A percentile compares a stretch with the other conserved stretches of the same genome.
Conservation (phyloP, 2,113 vertebrate species). For the Cavia aperea region DNA sequence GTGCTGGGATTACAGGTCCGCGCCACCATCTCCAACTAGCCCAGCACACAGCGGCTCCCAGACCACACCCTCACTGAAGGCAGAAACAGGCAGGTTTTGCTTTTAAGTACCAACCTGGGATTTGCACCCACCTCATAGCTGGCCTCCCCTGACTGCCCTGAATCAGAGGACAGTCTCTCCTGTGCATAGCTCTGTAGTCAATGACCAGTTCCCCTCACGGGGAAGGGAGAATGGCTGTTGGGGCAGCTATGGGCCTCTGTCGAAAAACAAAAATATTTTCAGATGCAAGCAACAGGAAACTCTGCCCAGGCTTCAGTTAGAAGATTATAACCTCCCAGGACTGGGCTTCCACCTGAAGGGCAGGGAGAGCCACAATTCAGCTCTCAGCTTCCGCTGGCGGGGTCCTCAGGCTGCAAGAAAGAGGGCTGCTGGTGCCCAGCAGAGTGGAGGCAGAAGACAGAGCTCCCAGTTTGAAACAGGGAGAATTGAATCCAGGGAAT, state of each 20-base stretch:
- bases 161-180: not conserved
- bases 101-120: not conserved
- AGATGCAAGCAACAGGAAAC: not conserved
- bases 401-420: not conserved
- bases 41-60: rapidly evolving
- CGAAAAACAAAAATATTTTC: not conserved
- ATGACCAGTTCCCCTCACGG: not conserved
- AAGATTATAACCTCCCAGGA: not conserved
- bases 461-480: not conserved
- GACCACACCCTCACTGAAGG: not conserved
- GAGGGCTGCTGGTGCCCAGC: not conserved
- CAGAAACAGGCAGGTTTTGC: not conserved
- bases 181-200: not conserved
- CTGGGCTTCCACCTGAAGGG: not conserved
- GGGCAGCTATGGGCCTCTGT: not conserved
- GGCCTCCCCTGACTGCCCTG: not conserved
- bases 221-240: not conserved
- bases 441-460: not conserved
- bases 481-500: not conserved
- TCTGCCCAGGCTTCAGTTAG: not conserved
- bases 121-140: not conserved
- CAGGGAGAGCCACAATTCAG: not conserved
- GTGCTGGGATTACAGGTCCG: not conserved
- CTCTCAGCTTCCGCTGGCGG: no score
- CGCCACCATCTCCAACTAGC: not conserved